Evolutionary conservation across 2,888 invertebrate species (phyloP).

Genomic region (Agriotes lineatus): DNA sequence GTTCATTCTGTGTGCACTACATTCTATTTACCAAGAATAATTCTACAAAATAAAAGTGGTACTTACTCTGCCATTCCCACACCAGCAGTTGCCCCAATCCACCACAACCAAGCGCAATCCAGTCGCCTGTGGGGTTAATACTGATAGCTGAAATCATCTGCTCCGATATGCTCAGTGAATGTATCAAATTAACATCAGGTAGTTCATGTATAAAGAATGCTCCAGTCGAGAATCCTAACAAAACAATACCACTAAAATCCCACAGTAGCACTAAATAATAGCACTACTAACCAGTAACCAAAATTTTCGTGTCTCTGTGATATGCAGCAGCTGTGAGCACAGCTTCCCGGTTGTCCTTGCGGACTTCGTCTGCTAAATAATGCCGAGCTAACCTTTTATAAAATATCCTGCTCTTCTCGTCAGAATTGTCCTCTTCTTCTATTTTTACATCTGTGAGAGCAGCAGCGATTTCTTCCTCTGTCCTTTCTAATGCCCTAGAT

Average conservation of each 20-base stretch:
- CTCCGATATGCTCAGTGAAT: conserved; percentile 89
- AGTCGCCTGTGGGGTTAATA: conserved; percentile 91
- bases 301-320: conserved; percentile 81
- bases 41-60: conserved; percentile 2
- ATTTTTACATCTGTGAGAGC: conserved; percentile 66
- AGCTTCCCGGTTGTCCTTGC: conserved; percentile 73
- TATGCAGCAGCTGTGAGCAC: conserved; percentile 86
- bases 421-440: conserved; percentile 62
- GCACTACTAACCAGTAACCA: conserved; percentile 75
- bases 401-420: conserved; percentile 67
- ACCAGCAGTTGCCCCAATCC: conserved; percentile 93
- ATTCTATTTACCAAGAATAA: too few relatives aligned
- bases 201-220: conserved; percentile 94
- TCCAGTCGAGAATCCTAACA: conserved; percentile 88
- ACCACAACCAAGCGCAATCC: conserved; percentile 94
- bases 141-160: conserved; percentile 84
- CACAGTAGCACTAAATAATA: not conserved
- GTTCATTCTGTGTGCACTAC: too few relatives aligned
- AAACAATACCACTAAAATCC: not conserved
- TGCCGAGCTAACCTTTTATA: conserved; percentile 81
- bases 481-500: conserved; percentile 71
- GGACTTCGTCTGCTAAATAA: conserved; percentile 79
- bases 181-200: conserved; percentile 93
- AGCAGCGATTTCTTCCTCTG: conserved; percentile 62
- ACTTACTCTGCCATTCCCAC: conserved; percentile 98